Evolutionary conservation across 2,888 invertebrate genomes (phyloP), one percentile per base, ranked within the genome.

Genomic region (Hecatera dysodea): DNA sequence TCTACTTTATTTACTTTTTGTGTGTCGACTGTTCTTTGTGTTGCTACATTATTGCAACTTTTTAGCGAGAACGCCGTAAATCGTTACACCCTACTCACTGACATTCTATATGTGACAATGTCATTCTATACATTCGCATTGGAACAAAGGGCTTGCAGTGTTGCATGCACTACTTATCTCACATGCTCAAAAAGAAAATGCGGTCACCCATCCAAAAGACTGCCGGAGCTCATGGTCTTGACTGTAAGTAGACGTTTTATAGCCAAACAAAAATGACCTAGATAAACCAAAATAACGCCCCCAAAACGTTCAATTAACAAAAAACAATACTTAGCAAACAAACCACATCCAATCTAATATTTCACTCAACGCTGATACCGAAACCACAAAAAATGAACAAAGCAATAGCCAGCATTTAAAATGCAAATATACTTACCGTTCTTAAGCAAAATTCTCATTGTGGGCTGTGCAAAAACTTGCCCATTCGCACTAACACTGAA

Each of bases 401-500:
- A 62, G 55, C 50, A 57, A 69, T 73, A 61, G 52, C 60, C 67
- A 53, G 56, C 67, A 60, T 75, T 61, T 52, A 55, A 72, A 78
- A 68, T 82, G 67, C 70, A 72, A 84, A 84, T 75, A 44, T 52
- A 59, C 64, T 67, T 55, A 57, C 52, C 67, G 42, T 72, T 67
- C 57, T 53, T 46, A 59, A 73, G 72, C 44, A 60, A 67, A 67
- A 72, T 46, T 78, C 67, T 66, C 69, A 74, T 78, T 79, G 82
- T 67, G 57, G 67, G 27, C 36, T 27, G 56, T 63, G 72, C 55
- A 79, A 78, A 84, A 83, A 74, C 62, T 75, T 70, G 60, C 39
- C 61, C 67, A 72, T 72, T 74, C 46, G 61, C 75, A 80, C 78
- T 83, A 85, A 74, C 72, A 72, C 72, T 82, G 83, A 77, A 77